Base-by-base conservation (phyloP, 2,797 vertebrate species). In the Neosilurus hyrtlii region DNA sequence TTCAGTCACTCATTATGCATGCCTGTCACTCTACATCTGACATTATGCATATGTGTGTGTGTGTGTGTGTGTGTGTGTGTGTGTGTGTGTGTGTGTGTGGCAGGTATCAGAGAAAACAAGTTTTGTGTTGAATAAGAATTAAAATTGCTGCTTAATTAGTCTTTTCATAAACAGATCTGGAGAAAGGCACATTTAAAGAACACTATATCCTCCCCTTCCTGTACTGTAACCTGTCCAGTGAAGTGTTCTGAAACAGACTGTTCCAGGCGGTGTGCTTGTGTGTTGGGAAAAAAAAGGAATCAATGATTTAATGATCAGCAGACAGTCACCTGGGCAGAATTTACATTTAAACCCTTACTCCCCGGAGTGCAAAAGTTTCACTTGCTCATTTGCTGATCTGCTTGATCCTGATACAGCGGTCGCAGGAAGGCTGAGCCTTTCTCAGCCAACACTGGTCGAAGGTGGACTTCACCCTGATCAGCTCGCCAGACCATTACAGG, bases 21-120 rank as follows among this genome's bases (percentile, higher is more conserved):
- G 79, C 86, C 67, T 82, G 85, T 86, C 84, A 88, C 76, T 82
- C 77, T 77, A 51, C 52, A 85, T 85, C 73, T 76, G 75, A 61
- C 62, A n/a, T n/a, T n/a, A n/a, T n/a, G n/a, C n/a, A 30, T 30
- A 30, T 30, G 30, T 30, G 30, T 30, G 30, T 30, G 30, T 30
- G 30, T 30, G 30, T 30, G 30, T 30, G 30, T 30, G 30, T 30
- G 30, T 30, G 30, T 30, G 30, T 30, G 30, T 30, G 22, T 59
- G 54, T 68, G 67, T 79, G 24, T 86, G 54, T 75, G 61, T 57
- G 37, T 79, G 61, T 54, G 49, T 65, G 43, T 30, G 10, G 30
- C 15, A 51, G 22, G 52, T 52, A 76, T 20, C 56, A 9, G 24
- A 35, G 20, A 9, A n/a, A 71, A 51, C 22, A n/a, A 2, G 6